Evolutionary conservation across 2,888 invertebrate species (phyloP).

Genomic region (Orthosia cruda): DNA sequence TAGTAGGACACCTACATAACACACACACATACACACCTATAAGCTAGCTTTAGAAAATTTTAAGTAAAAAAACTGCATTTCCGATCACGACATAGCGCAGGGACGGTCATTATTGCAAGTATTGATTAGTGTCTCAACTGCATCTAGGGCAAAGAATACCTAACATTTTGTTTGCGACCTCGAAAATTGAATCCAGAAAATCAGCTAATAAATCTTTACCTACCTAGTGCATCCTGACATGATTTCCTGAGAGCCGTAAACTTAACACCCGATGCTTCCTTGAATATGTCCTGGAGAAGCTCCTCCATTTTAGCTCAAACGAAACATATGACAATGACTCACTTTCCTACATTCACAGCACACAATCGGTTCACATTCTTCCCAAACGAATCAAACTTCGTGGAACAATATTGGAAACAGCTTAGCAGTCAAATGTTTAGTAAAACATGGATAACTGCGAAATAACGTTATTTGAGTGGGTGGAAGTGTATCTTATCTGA

Average conservation of each 20-base stretch:
- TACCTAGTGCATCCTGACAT: constrained; percentile 93
- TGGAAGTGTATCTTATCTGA: constrained; percentile 81
- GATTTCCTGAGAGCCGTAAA: constrained; percentile 94
- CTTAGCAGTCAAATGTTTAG: constrained; percentile 35
- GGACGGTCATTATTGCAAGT: constrained; percentile 48
- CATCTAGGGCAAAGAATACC: constrained; percentile 14
- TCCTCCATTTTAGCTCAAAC: constrained; percentile 94
- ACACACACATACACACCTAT: too few species aligned
- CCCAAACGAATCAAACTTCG: constrained; percentile 36
- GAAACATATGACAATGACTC: constrained; percentile 60
- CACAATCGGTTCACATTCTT: constrained; percentile 41
- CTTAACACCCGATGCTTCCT: constrained; percentile 96
- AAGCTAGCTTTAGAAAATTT: neutral
- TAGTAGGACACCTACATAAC: neutral
- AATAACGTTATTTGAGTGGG: constrained; percentile 78
- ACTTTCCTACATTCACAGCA: constrained; percentile 54
- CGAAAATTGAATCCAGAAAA: neutral
- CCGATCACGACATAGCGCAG: constrained; percentile 35
- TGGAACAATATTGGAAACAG: constrained; percentile 29
- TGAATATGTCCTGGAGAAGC: constrained; percentile 95
- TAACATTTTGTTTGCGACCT: neutral
- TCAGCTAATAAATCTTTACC: neutral
- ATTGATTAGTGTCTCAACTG: constrained; percentile 50
- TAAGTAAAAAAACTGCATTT: constrained; percentile 32
- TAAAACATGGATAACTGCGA: constrained; percentile 53